phyloP scores from a whole-genome alignment of 1,140 invertebrate species.

The Oryzaephilus surinamensis region DNA sequence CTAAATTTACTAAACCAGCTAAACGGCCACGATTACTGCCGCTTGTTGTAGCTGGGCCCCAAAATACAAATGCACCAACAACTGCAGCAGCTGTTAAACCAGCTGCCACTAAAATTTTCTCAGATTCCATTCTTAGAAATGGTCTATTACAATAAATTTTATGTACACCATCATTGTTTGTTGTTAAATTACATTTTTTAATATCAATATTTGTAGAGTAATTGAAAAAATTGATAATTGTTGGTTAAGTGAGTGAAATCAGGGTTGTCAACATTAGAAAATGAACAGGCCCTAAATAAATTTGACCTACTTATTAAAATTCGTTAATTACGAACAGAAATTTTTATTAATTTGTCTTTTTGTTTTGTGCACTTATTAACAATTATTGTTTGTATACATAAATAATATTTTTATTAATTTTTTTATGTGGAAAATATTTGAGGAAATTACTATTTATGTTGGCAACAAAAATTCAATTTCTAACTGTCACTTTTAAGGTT shows the following conservation, averaged over 20 bases:
- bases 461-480: constrained; percentile 5
- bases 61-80: constrained; percentile 66
- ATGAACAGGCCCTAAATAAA: not conserved
- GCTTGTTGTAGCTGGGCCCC: constrained; percentile 55
- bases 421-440: not conserved
- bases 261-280: not conserved
- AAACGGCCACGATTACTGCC: constrained; percentile 55
- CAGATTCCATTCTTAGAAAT: constrained; percentile 46
- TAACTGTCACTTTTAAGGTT: constrained; percentile 3
- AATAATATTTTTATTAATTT: not conserved
- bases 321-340: too few relatives aligned
- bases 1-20: constrained; percentile 72
- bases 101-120: constrained; percentile 56
- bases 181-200: too few relatives aligned
- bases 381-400: not conserved
- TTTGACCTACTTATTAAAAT: not conserved
- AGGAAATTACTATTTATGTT: not conserved
- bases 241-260: too few relatives aligned
- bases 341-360: too few relatives aligned
- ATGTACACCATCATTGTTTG: not conserved
- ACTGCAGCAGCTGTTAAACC: constrained; percentile 64
- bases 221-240: too few relatives aligned
- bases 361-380: too few relatives aligned
- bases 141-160: not conserved
- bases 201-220: too few relatives aligned